phyloP scores from a whole-genome alignment of 64 coral and sea anemone species.

The Stichodactyla mertensii region DNA sequence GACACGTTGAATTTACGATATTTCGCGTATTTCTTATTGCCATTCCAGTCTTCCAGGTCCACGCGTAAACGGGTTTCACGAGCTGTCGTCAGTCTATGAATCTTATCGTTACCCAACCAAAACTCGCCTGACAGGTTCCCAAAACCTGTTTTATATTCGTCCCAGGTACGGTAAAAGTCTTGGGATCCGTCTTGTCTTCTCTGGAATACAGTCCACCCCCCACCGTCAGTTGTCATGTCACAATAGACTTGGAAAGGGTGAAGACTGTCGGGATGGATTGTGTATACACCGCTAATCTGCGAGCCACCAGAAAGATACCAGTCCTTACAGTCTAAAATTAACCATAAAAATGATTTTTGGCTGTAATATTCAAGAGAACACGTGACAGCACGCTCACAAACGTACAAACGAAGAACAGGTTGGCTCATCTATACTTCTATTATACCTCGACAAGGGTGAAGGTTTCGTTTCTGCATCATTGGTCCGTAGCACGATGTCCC shows the following conservation, averaged over 20 bases:
- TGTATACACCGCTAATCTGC: constrained; percentile 29
- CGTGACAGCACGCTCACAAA: no score
- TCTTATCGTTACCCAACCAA: constrained; percentile 66
- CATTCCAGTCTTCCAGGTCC: constrained; percentile 23
- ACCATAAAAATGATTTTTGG: no score
- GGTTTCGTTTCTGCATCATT: neutral
- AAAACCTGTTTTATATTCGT: constrained; percentile 56
- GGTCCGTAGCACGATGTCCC: neutral
- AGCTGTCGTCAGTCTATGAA: constrained; percentile 37
- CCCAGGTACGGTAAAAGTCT: constrained; percentile 33
- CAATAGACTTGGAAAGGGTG: constrained; percentile 39
- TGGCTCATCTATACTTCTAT: neutral
- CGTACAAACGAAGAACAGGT: neutral
- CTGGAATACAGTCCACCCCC: constrained; percentile 61
- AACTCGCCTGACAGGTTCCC: constrained; percentile 34
- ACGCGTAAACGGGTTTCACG: constrained; percentile 24
- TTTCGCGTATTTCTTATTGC: constrained; percentile 28
- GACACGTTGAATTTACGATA: constrained; percentile 38
- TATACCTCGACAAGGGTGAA: constrained; percentile 4
- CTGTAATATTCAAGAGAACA: no score
- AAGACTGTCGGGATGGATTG: constrained; percentile 35
- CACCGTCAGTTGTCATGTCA: constrained; percentile 59
- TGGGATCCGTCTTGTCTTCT: constrained; percentile 41
- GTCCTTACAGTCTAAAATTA: neutral
- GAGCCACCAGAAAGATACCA: neutral